phyloP scores from a whole-genome alignment of 2,888 invertebrate species.

The Noctua comes region DNA sequence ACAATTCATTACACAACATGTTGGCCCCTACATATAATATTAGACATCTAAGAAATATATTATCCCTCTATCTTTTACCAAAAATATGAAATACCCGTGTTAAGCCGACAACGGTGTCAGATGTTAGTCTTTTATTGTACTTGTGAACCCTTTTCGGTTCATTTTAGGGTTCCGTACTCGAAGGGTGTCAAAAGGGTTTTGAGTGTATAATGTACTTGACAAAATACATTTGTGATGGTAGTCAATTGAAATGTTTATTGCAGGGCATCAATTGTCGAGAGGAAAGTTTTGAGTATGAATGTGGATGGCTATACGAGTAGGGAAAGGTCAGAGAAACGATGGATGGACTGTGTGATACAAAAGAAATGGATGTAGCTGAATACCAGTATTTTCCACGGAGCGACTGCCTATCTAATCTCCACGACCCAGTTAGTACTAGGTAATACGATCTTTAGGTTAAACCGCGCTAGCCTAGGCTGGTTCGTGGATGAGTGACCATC shows the following conservation, averaged over 20 bases:
- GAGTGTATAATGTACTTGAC: neutral
- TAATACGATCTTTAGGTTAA: no score
- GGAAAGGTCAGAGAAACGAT: no score
- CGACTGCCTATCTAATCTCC: no score
- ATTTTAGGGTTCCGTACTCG: constrained; percentile 8
- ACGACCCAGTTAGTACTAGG: no score
- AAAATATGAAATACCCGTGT: constrained; percentile 29
- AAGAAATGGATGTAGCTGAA: no score
- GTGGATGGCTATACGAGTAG: no score
- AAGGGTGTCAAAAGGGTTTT: constrained; percentile 5
- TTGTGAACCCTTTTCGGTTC: constrained; percentile 19
- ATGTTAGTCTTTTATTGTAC: constrained; percentile 25
- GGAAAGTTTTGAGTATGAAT: no score
- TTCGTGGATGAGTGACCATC: no score
- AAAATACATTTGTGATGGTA: neutral
- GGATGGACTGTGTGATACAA: no score
- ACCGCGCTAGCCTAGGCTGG: no score
- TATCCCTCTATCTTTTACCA: constrained; percentile 19
- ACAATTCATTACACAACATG: constrained; percentile 41
- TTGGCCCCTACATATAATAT: constrained; percentile 30
- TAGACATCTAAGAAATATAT: constrained; percentile 23
- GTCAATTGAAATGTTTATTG: neutral
- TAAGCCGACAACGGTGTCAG: constrained; percentile 33
- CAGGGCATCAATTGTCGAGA: no score
- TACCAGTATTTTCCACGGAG: no score